These are phyloP conservation scores for Paralichthys olivaceus DNA, from an alignment of 2,113 vertebrate genomes.

Conservation along the genomic window DNA sequence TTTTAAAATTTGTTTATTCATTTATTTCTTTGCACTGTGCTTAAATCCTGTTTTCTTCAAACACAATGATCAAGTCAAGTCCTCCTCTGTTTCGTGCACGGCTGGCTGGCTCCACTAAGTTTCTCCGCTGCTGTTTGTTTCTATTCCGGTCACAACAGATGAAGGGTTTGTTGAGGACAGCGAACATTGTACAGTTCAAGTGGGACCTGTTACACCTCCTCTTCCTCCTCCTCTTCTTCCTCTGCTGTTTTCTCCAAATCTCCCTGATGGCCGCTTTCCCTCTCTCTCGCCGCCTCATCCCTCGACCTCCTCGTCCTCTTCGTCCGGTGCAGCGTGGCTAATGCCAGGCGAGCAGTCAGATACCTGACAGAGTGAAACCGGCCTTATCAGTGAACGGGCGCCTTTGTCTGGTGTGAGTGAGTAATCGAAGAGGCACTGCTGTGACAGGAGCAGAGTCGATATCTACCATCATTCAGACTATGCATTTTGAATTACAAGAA, in stretches of 20 bases:
- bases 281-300: conserved; percentile 1
- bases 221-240: neutral
- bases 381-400: neutral
- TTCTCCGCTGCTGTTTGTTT: neutral
- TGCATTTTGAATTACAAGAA: neutral
- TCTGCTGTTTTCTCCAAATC: neutral
- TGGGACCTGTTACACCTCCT: neutral
- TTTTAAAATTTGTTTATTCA: neutral
- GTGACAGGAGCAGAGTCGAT: neutral
- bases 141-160: neutral
- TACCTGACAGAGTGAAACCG: conserved; percentile 22
- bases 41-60: neutral
- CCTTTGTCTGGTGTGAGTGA: neutral
- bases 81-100: neutral
- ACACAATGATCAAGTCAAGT: neutral
- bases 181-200: neutral
- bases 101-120: neutral
- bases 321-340: conserved; percentile 4
- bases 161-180: neutral
- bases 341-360: conserved; percentile 10
- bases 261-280: neutral
- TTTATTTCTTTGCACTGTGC: neutral
- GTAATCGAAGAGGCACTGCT: conserved; percentile 10
- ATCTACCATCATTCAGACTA: neutral
- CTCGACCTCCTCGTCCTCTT: neutral